phyloP scores from a whole-genome alignment of 53 echinoderm and acorn worm genomes.

The Antedon mediterranea region DNA sequence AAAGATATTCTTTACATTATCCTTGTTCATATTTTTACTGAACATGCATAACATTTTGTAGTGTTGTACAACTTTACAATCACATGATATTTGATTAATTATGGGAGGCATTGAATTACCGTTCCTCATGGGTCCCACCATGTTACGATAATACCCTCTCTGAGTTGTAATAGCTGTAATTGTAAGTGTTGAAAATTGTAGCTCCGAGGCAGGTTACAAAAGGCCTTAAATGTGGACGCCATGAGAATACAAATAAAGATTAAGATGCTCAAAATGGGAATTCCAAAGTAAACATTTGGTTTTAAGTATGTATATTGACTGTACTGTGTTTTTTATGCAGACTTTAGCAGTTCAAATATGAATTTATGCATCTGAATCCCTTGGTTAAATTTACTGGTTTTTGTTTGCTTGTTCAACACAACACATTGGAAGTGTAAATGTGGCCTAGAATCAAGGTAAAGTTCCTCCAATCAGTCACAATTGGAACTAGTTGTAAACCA shows the following conservation, averaged over 20 bases:
- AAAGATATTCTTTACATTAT: too few relatives aligned
- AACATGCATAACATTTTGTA: background rate
- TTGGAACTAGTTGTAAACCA: too few relatives aligned
- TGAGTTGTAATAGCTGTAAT: background rate
- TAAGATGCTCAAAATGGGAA: background rate
- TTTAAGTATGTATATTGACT: background rate
- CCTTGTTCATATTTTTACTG: background rate
- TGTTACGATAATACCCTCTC: too few relatives aligned
- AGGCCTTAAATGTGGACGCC: background rate
- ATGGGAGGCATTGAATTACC: background rate
- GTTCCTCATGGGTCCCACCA: background rate
- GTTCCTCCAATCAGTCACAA: too few relatives aligned
- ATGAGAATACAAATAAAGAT: background rate
- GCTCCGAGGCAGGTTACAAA: background rate
- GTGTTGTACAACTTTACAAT: background rate
- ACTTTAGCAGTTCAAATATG: background rate
- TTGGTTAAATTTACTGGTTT: background rate
- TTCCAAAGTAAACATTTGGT: background rate
- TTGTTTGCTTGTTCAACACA: background rate
- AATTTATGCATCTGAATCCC: background rate
- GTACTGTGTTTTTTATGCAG: background rate
- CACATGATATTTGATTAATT: background rate
- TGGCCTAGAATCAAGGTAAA: background rate
- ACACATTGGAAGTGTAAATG: background rate
- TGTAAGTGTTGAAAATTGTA: background rate